phyloP scores from a whole-genome alignment of 2,888 invertebrate species.

The Heliconius sara region DNA sequence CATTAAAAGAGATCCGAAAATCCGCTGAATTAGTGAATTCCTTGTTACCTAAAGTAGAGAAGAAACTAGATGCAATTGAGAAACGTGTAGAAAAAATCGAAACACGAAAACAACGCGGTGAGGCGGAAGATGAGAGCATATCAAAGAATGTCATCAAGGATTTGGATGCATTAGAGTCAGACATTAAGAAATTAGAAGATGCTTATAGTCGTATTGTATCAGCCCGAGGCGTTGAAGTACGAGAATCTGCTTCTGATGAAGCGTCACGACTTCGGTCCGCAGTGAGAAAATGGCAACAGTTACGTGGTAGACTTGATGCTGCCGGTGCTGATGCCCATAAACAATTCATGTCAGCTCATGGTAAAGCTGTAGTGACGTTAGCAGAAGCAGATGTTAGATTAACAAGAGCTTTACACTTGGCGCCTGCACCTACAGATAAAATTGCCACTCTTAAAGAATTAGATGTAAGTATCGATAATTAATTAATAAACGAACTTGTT shows the following conservation, averaged over 20 bases:
- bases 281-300: slow-evolving; percentile 86
- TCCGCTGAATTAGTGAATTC: slow-evolving; percentile 86
- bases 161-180: slow-evolving; percentile 85
- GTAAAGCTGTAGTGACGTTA: slow-evolving; percentile 87
- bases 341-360: slow-evolving; percentile 89
- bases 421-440: slow-evolving; percentile 75
- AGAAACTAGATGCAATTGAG: slow-evolving; percentile 84
- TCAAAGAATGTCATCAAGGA: slow-evolving; percentile 83
- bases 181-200: slow-evolving; percentile 87
- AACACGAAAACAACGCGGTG: slow-evolving; percentile 72
- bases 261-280: slow-evolving; percentile 85
- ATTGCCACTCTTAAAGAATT: slow-evolving; percentile 75
- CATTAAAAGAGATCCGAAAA: slow-evolving; percentile 80
- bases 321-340: slow-evolving; percentile 86
- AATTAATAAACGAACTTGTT: background rate
- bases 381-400: slow-evolving; percentile 89
- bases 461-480: slow-evolving; percentile 66
- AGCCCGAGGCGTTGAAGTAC: slow-evolving; percentile 85
- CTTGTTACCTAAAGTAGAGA: slow-evolving; percentile 86
- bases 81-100: slow-evolving; percentile 82
- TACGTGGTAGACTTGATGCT: slow-evolving; percentile 84
- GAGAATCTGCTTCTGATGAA: slow-evolving; percentile 87
- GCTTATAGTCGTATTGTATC: slow-evolving; percentile 88
- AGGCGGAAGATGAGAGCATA: slow-evolving; percentile 81
- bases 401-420: slow-evolving; percentile 87